phyloP scores from a whole-genome alignment of 1,140 invertebrate species.

The Magallana gigas region DNA sequence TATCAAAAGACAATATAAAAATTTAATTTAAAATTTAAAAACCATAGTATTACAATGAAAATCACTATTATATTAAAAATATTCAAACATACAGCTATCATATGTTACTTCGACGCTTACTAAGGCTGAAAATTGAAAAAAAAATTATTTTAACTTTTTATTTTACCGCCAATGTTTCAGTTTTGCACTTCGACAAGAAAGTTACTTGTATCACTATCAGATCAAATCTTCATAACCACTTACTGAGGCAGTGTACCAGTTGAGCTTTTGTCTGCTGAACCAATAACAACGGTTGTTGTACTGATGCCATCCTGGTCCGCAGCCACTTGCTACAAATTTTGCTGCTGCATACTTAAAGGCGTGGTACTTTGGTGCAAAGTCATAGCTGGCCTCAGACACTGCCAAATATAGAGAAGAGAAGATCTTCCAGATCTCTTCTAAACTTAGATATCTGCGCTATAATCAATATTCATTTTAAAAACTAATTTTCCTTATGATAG shows the following conservation, averaged over 20 bases:
- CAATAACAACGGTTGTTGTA: neutral
- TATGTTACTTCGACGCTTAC: too few species aligned
- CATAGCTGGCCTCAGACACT: neutral
- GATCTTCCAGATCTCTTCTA: too few species aligned
- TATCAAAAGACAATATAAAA: neutral
- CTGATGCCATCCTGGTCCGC: neutral
- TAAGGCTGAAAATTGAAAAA: too few species aligned
- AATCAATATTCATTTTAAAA: too few species aligned
- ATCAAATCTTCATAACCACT: neutral
- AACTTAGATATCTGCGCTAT: too few species aligned
- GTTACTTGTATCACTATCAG: too few species aligned
- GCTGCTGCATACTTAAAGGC: conserved; percentile 17
- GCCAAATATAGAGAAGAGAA: neutral
- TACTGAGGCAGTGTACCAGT: neutral
- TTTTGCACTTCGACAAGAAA: too few species aligned
- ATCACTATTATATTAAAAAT: too few species aligned
- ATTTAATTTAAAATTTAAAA: neutral
- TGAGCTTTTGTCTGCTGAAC: neutral
- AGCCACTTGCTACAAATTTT: neutral
- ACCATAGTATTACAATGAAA: neutral
- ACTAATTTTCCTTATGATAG: too few species aligned
- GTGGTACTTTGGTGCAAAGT: neutral
- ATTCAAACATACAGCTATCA: too few species aligned
- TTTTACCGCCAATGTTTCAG: too few species aligned
- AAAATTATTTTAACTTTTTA: too few species aligned